These are phyloP conservation scores for Muscidifurax raptorellus DNA, from an alignment of 1,140 invertebrate species.

Conservation along the genomic window DNA sequence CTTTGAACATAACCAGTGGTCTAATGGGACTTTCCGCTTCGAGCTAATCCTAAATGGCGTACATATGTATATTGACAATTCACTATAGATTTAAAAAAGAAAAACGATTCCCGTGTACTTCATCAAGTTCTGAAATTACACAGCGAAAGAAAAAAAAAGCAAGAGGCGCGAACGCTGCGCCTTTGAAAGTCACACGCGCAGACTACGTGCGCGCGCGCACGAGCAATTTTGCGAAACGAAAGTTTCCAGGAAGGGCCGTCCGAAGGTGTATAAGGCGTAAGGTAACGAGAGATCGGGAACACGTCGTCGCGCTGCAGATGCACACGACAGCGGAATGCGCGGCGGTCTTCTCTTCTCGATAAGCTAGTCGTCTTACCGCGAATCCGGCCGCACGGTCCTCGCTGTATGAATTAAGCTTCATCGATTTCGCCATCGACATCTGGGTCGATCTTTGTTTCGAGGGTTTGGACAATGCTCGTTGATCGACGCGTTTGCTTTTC, in stretches of 20 bases:
- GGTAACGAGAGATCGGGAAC: neutral
- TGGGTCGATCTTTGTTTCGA: neutral
- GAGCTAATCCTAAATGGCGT: neutral
- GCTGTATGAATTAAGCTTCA: neutral
- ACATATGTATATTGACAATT: neutral
- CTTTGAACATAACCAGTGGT: neutral
- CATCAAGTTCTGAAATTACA: neutral
- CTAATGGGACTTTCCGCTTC: neutral
- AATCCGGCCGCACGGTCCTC: neutral
- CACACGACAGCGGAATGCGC: neutral
- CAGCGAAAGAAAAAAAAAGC: neutral
- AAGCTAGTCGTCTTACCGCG: neutral
- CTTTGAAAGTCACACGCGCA: neutral
- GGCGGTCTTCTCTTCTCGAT: neutral
- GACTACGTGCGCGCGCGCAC: too few species aligned
- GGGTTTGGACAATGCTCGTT: neutral
- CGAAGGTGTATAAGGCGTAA: neutral
- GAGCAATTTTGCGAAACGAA: constrained; percentile 42
- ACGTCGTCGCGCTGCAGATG: neutral
- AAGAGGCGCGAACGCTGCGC: too few species aligned
- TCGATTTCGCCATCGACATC: constrained; percentile 1
- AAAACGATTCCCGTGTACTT: neutral
- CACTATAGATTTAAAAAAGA: neutral
- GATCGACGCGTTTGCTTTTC: neutral
- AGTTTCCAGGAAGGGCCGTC: constrained; percentile 42